Evolutionary conservation across 2,113 vertebrate species (phyloP), one percentile per base, ranked within the genome.

Genomic region (Bambusicola thoracicus): DNA sequence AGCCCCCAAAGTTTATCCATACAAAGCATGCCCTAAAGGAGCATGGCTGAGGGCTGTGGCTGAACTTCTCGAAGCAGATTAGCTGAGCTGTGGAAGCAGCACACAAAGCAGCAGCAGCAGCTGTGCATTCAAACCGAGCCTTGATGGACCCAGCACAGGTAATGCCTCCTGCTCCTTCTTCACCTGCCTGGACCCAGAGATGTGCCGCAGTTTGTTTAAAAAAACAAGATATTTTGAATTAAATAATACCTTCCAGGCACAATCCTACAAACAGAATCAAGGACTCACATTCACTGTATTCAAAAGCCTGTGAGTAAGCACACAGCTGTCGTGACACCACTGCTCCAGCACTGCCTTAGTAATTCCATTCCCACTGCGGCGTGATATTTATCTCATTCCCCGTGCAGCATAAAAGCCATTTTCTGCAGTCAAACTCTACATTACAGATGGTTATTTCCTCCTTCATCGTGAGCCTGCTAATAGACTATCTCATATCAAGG

Each of bases 321-420:
- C 4, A 9, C 16, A 56, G 67, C 59, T 59, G 53, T 53, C 40
- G 10, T 41, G 75, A 36, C 62, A 65, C 53, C 6, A 16, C 53
- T 27, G 63, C 65, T 91, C 69, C 61, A 2, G 9, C 67, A 70
- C 93, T 8, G 22, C 78, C 87, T 82, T 48, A 21, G 68, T n/a
- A 67, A 93, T 73, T 84, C 86, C 59, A 24, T 44, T 72, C 61
- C 46, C 78, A 18, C 63, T 41, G 84, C n/a, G 19, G 40, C 40
- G 58, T 43, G 19, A 21, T 92, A 89, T 94, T 95, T 66, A 92
- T 87, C 75, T 93, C 74, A 36, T 81, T 90, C 88, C 43, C 76
- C 20, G 79, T 55, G 55, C 74, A 79, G 82, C 49, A 85, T 14
- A 80, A 91, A 92, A 93, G 58, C 67, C 84, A 49, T 77, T 93